phyloP scores from a whole-genome alignment of 2,113 vertebrate genomes.

The Pipra filicauda region DNA sequence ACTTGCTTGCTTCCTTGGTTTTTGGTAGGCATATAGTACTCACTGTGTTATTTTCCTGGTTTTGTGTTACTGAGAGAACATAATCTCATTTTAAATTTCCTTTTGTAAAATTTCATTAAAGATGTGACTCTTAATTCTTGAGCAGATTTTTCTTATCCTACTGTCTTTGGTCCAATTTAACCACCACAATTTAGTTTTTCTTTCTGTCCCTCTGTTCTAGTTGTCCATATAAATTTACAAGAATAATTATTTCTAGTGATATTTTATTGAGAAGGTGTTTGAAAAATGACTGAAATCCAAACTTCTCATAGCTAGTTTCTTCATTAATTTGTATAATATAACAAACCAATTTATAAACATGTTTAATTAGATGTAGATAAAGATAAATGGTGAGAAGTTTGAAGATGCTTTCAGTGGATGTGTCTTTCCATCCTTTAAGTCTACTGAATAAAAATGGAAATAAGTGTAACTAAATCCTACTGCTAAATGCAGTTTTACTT shows the following conservation, averaged over 20 bases:
- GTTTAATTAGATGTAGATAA: slow-evolving; percentile 17
- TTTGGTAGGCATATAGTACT: not conserved
- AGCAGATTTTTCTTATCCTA: not conserved
- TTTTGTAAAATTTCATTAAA: not conserved
- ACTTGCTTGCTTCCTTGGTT: fast-evolving
- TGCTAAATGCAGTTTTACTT: not conserved
- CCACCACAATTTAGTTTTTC: not conserved
- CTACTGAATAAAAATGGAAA: slow-evolving; percentile 21
- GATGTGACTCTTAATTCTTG: not conserved
- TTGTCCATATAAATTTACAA: not conserved
- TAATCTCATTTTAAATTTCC: not conserved
- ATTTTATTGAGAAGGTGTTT: slow-evolving; percentile 5
- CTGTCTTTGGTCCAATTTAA: not conserved
- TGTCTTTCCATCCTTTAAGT: not conserved
- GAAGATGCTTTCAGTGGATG: not conserved
- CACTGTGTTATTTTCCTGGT: not conserved
- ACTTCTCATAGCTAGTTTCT: slow-evolving; percentile 8
- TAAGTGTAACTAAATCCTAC: not conserved
- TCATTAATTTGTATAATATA: slow-evolving; percentile 33
- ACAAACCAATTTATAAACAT: slow-evolving; percentile 20
- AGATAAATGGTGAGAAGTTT: slow-evolving; percentile 22
- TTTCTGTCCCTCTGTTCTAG: not conserved
- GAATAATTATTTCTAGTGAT: slow-evolving; percentile 3
- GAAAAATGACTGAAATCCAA: slow-evolving; percentile 1
- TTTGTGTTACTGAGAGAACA: not conserved